Evolutionary conservation across 2,888 invertebrate species (phyloP), one percentile per base, ranked within the genome.

Genomic region (Mesochorus sp.): DNA sequence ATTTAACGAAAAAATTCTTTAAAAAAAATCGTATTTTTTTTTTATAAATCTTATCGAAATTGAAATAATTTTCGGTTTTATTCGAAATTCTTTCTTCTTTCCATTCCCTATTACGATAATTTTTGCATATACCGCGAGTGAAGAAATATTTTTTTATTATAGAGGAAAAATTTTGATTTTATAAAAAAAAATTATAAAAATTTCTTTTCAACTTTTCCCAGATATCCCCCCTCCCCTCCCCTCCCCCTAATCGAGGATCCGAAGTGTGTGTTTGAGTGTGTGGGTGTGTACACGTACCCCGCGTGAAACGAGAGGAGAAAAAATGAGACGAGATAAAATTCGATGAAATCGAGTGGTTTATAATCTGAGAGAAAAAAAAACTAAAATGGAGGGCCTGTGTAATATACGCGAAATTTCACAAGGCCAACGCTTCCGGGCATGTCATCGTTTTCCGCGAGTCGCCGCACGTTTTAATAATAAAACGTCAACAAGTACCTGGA

Each of bases 401-500:
- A 28, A 53, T 59, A 39, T 10, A 53, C 28, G 37, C 26, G 49
- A 61, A n/a, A n/a, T n/a, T n/a, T 51, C 12, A 66, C 37, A 61
- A 44, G 21, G 61, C 24, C 53, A 76, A 67, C 59, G 67, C 34
- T 55, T 53, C 10, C 47, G 51, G 34, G 59, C 17, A 37, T 42
- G 44, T 66, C 62, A 55, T 28, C 12, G 28, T 44, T 47, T 72
- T 55, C 39, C 8, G 8, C 57, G 17, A 67, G 55, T 72, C 28
- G 62, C n/a, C n/a, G n/a, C n/a, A n/a, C 76, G 80, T 71, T 76
- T 67, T 39, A 42, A 6, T 28, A 44, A 44, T 21, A 37, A 64
- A 75, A 67, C 64, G 79, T 82, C 79, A 80, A 79, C 53, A 76
- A 81, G 80, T 79, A 79, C 80, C 80, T 79, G 82, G 80, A 82